Conservation (phyloP, 64 coral and sea anemone species). For the Pocillopora verrucosa region DNA sequence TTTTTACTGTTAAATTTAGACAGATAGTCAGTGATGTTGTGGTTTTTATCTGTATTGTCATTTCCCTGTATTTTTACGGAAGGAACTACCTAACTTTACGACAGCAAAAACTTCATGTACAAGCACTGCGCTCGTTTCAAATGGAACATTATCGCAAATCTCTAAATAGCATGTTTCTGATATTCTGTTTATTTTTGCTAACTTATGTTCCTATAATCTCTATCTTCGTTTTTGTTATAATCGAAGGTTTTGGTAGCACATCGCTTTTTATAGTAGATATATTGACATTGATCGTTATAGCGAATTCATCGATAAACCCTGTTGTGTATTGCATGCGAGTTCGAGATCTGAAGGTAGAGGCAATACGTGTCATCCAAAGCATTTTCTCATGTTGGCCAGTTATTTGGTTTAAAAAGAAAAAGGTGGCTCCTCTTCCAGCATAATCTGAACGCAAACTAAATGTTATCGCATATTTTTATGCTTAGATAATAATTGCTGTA, state of each 20-base stretch:
- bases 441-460: no score
- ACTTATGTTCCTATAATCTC: neutral
- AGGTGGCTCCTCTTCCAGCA: no score
- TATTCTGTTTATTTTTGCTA: neutral
- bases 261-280: neutral
- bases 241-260: neutral
- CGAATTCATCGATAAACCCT: neutral
- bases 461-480: no score
- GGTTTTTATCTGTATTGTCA: neutral
- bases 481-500: no score
- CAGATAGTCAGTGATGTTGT: neutral
- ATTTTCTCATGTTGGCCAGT: no score
- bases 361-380: no score
- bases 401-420: no score
- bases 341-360: neutral
- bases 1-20: neutral
- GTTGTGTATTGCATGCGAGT: neutral
- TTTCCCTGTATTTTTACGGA: neutral
- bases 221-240: neutral
- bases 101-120: neutral
- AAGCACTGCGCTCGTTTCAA: neutral
- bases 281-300: neutral
- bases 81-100: neutral
- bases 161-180: neutral
- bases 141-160: conserved; percentile 4